Base-by-base conservation (phyloP, 2,113 vertebrate genomes). In the Catharus bicknelli region DNA sequence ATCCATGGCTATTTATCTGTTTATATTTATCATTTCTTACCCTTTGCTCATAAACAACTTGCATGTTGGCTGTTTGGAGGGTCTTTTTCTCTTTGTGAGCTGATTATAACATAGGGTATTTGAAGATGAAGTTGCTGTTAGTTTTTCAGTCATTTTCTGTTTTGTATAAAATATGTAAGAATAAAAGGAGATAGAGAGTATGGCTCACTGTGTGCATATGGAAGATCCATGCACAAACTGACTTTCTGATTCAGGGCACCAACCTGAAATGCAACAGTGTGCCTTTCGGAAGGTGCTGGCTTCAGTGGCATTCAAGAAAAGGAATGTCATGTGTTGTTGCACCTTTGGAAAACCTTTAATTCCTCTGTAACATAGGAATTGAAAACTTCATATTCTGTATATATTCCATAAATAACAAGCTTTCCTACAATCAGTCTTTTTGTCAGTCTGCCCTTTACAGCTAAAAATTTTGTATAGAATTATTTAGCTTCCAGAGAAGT, bases 291-390 rank as follows among this genome's bases (percentile, higher is more conserved):
- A 94, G 86, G 7, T 34, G 40, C 57, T 79, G 34, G 43, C 16
- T 89, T 90, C 22, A 90, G 36, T 64, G 43, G 5, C 25, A 57
- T 82, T 84, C 40, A 91, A 57, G 69, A 89, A 53, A 7, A 68
- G 11, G 81, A 86, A 63, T 64, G 53, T 61, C 48, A 36, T 57
- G 19, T 84, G 68, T 67, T 81, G 11, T 42, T 89, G 69, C 53
- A 83, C 57, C 69, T 92, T 78, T 72, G 84, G 43, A 81, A 95
- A 96, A 86, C 16, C 73, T 81, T 15, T 89, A 84, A 92, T 93
- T 94, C 61, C 58, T 84, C n/a, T 68, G 77, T 50, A 53, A 86
- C 21, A 48, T 82, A 81, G 40, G 57, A 88, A 81, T 50, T 66
- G 32, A 32, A 81, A 88, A 43, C 27, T 51, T 91, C 16, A 87